Evolutionary conservation across 2,113 vertebrate genomes (phyloP).

Genomic region (Triplophysa tibetana): DNA sequence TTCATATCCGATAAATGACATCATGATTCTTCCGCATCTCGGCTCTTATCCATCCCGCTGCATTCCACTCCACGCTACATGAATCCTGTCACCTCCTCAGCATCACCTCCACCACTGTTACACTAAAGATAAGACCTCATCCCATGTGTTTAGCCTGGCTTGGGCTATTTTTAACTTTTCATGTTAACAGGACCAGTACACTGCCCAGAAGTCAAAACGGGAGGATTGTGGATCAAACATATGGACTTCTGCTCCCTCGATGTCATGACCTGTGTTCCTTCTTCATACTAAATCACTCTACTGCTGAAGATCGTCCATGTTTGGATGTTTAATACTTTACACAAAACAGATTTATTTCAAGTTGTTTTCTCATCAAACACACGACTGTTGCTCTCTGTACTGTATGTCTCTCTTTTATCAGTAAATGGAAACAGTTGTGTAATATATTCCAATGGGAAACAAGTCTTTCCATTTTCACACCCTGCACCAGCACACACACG

Average conservation of each 20-base stretch:
- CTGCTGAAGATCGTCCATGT: too few relatives aligned
- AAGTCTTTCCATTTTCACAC: slow-evolving; percentile 49
- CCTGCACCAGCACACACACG: too few relatives aligned
- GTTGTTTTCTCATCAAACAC: neutral
- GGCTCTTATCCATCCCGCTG: neutral
- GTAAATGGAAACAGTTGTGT: slow-evolving; percentile 4
- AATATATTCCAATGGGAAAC: slow-evolving; percentile 40
- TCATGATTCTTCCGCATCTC: slow-evolving; percentile 41
- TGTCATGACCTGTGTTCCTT: too few relatives aligned
- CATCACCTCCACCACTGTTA: slow-evolving; percentile 67
- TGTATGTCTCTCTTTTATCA: neutral
- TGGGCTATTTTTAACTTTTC: slow-evolving; percentile 59
- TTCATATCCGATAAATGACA: slow-evolving; percentile 35
- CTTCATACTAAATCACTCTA: too few relatives aligned
- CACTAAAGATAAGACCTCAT: slow-evolving; percentile 48
- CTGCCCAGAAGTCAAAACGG: neutral
- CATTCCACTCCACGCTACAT: slow-evolving; percentile 53
- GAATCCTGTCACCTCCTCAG: slow-evolving; percentile 58
- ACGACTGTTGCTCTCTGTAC: neutral
- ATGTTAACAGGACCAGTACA: slow-evolving; percentile 14
- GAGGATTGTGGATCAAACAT: too few relatives aligned
- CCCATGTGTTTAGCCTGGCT: slow-evolving; percentile 64
- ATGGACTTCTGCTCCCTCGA: neutral
- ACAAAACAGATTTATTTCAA: too few relatives aligned
- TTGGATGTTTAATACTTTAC: too few relatives aligned